Base-by-base conservation (phyloP, 2,888 invertebrate species). In the Gari tellinella region DNA sequence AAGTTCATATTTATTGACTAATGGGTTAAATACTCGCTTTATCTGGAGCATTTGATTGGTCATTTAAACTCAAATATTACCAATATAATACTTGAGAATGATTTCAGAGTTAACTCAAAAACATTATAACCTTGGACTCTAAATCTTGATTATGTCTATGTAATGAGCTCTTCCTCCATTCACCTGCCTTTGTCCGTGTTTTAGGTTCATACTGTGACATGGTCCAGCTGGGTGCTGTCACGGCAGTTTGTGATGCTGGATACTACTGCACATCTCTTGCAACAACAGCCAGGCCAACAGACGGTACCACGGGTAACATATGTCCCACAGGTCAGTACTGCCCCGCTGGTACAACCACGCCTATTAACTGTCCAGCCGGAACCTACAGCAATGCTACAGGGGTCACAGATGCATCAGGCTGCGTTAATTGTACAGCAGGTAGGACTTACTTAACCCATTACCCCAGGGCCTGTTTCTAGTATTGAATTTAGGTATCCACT, bases 281-380 rank as follows among this genome's bases (percentile, higher is more conserved):
- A 1, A 67, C 67, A 8, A 51, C 81, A 63, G 74, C 88, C n/a
- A 83, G 85, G 56, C 85, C 89, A 31, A 82, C 84, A 41, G 85
- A 87, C 77, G 88, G 86, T 48, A 67, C 72, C n/a, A 90, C 90
- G 2, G 91, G 90, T 21, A 87, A 85, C 40, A 79, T 78, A 12
- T 91, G 91, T 66, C 85, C 89, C 1, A 49, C 51, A n/a, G 91
- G 91, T 17, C 70, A 83, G 69, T 91, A 90, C 79, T 91, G 91
- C 72, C 85, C 86, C 0, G 51, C 61, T 26, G 90, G 89, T 1
- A 89, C 88, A 1, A 81, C 72, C 4, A 82, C 62, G 7, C 88
- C 90, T 0, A 43, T 61, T 5, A 46, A 62, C 4, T 91, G 91
- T 66, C 87, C 87, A 17, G 82, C 88, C n/a, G 90, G 90, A 14